A percentile compares a stretch with the other conserved stretches of the same genome.
These are phyloP conservation scores for Epirrhoe tristata DNA, from an alignment of 2,888 invertebrate genomes.

Conservation along the genomic window DNA sequence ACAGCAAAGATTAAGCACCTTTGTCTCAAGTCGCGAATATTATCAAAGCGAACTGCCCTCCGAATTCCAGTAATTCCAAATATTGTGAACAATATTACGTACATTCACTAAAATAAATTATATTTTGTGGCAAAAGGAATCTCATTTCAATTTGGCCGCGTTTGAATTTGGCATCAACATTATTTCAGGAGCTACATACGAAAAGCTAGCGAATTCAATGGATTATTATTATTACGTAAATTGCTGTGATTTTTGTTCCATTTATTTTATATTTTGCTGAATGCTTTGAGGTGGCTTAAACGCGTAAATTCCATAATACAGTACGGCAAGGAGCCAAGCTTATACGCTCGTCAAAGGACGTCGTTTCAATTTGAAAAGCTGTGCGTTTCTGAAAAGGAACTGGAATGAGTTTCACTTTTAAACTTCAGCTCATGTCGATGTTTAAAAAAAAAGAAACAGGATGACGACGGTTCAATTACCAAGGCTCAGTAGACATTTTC, in stretches of 20 bases:
- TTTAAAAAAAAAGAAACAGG: too few relatives aligned
- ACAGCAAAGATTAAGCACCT: slow-evolving; percentile 39
- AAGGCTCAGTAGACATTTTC: too few relatives aligned
- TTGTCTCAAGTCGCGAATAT: slow-evolving; percentile 47
- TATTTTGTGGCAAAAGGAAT: slow-evolving; percentile 34
- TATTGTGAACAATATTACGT: slow-evolving; percentile 44
- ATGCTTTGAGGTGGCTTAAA: slow-evolving; percentile 2
- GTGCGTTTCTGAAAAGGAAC: slow-evolving; percentile 16
- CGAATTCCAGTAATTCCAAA: slow-evolving; percentile 38
- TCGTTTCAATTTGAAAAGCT: slow-evolving; percentile 19
- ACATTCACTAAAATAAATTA: slow-evolving; percentile 41
- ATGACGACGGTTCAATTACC: too few relatives aligned
- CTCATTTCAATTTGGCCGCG: slow-evolving; percentile 31
- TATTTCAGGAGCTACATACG: neutral
- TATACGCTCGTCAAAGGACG: slow-evolving; percentile 19
- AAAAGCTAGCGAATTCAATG: neutral
- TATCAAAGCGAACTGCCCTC: slow-evolving; percentile 47
- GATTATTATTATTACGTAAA: slow-evolving; percentile 6
- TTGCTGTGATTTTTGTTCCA: neutral
- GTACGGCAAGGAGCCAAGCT: slow-evolving; percentile 5
- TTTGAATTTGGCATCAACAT: slow-evolving; percentile 12
- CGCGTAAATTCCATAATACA: neutral
- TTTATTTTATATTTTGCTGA: slow-evolving; percentile 1
- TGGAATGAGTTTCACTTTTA: slow-evolving; percentile 7
- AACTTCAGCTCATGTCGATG: neutral